Percentiles rank a stretch among this genome's conserved stretches.
Conservation (phyloP, 2,113 vertebrate genomes). For the Nicator chloris region DNA sequence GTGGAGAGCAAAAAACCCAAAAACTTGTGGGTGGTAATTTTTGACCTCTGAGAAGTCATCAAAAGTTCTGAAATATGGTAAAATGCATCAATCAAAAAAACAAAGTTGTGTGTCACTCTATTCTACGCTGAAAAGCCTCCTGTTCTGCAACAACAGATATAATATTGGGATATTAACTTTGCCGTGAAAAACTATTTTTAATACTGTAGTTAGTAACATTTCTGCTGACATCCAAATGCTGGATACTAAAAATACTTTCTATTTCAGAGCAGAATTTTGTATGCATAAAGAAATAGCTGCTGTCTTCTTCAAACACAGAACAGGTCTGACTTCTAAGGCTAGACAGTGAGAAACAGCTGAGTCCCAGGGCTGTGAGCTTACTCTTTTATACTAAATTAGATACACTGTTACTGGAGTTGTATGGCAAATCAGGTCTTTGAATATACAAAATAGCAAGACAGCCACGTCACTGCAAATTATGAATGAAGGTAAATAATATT, state of each 20-base stretch:
- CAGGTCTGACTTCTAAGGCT: background rate
- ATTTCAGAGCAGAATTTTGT: background rate
- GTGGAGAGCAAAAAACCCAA: background rate
- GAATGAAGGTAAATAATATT: background rate
- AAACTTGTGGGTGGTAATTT: background rate
- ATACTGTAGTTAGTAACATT: background rate
- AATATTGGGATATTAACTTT: background rate
- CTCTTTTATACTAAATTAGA: background rate
- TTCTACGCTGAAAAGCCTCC: background rate
- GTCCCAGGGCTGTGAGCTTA: background rate
- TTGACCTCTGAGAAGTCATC: background rate
- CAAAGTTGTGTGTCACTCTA: background rate
- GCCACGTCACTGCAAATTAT: background rate
- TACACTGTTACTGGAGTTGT: background rate
- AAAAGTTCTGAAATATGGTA: background rate
- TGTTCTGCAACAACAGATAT: background rate
- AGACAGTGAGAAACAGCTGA: background rate
- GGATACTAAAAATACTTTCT: constrained; percentile 22
- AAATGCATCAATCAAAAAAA: background rate
- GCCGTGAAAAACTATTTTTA: background rate
- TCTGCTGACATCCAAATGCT: background rate
- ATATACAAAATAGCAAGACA: background rate
- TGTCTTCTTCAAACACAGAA: background rate
- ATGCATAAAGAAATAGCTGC: background rate
- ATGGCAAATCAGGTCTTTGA: background rate